Evolutionary conservation across 1,140 invertebrate genomes (phyloP).

Genomic region (Eurosta solidaginis): DNA sequence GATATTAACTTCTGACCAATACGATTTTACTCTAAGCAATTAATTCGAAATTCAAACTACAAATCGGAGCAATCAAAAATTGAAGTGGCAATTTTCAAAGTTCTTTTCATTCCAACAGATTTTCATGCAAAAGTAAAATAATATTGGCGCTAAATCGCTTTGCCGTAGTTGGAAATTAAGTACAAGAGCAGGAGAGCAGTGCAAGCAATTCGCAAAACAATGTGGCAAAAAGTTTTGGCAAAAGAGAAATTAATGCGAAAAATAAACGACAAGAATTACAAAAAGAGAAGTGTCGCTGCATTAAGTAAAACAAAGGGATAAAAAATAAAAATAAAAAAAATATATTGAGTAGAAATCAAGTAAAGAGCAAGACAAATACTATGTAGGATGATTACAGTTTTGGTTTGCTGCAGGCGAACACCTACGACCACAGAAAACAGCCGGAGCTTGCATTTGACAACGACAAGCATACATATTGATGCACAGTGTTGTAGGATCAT

Average conservation of each 20-base stretch:
- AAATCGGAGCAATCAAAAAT: slow-evolving; percentile 10
- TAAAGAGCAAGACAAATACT: neutral
- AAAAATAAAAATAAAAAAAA: neutral
- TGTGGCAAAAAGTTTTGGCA: slow-evolving; percentile 1
- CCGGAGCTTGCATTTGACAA: too few relatives aligned
- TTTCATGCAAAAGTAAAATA: neutral
- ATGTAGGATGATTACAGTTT: neutral
- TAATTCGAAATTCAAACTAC: neutral
- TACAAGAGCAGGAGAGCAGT: neutral
- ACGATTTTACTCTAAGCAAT: neutral
- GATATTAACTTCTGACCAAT: neutral
- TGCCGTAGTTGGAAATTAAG: neutral
- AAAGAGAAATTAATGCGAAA: neutral
- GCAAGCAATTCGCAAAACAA: neutral
- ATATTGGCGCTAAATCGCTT: slow-evolving; percentile 19
- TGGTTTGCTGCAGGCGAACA: too few relatives aligned
- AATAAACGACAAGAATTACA: neutral
- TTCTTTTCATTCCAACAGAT: neutral
- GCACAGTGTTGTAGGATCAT: too few relatives aligned
- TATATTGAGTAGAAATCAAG: too few relatives aligned
- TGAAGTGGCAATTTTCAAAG: neutral
- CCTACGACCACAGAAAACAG: too few relatives aligned
- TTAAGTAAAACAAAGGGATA: neutral
- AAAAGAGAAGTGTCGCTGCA: slow-evolving; percentile 12
- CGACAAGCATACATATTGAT: too few relatives aligned